phyloP scores from a whole-genome alignment of 2,797 vertebrate genomes.

The Darevskia nairensis region DNA sequence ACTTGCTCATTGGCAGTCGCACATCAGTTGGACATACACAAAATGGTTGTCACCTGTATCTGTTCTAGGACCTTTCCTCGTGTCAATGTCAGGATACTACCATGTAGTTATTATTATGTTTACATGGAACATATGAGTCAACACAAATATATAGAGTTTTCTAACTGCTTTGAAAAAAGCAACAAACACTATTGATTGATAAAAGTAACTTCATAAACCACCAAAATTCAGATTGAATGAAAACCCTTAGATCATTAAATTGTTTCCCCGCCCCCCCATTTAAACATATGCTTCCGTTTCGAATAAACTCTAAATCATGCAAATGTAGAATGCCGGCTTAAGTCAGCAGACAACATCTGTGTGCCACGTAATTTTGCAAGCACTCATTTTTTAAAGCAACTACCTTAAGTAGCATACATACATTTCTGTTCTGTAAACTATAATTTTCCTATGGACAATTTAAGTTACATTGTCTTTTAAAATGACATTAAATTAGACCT shows the following conservation, averaged over 20 bases:
- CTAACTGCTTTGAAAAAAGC: too few relatives aligned
- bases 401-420: conserved; percentile 70
- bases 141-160: background rate
- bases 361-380: conserved; percentile 63
- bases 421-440: conserved; percentile 72
- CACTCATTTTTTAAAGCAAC: conserved; percentile 62
- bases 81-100: background rate
- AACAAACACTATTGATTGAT: background rate
- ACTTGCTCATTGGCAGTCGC: too few relatives aligned
- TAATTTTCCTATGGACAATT: conserved; percentile 83
- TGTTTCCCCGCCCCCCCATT: background rate
- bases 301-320: conserved; percentile 1
- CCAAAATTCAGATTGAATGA: conserved; percentile 53
- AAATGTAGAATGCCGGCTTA: conserved; percentile 51
- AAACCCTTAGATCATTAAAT: conserved; percentile 42
- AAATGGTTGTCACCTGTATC: too few relatives aligned
- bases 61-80: too few relatives aligned
- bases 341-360: conserved; percentile 57
- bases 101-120: background rate
- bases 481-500: conserved; percentile 83
- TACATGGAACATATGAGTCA: conserved; percentile 20
- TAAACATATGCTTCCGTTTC: background rate
- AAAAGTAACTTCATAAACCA: conserved; percentile 24
- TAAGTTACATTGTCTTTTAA: conserved; percentile 82
- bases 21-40: too few relatives aligned